Conservation (phyloP, 1,140 invertebrate species). For the Drosophila parvula region DNA sequence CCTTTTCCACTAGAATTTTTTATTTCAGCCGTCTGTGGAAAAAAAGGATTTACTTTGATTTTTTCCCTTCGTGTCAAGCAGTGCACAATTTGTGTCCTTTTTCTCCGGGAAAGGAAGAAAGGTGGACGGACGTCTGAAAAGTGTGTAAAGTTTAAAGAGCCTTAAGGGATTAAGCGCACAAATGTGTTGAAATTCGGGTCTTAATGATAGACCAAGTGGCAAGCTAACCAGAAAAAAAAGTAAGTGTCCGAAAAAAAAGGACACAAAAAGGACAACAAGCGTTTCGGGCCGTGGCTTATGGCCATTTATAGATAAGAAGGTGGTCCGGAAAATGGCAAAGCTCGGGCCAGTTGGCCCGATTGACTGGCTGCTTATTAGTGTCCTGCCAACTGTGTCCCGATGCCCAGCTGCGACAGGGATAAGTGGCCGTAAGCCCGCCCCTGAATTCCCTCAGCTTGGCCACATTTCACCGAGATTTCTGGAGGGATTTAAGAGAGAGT, state of each 20-base stretch:
- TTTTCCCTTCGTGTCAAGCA: conserved; percentile 30
- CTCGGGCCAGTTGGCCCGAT: conserved; percentile 46
- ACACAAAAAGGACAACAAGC: conserved; percentile 56
- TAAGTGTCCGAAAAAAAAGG: conserved; percentile 31
- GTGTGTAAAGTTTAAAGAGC: conserved; percentile 84
- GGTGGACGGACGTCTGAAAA: conserved; percentile 58
- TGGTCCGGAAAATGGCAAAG: conserved; percentile 38
- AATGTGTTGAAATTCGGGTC: conserved; percentile 81
- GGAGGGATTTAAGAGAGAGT: conserved; percentile 2
- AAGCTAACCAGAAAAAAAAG: conserved; percentile 49
- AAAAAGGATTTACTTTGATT: conserved; percentile 75
- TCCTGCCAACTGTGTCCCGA: conserved; percentile 42
- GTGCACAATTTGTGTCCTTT: conserved; percentile 53
- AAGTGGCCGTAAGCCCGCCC: conserved; percentile 68
- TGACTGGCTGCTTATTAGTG: conserved; percentile 74
- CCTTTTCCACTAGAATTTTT: conserved; percentile 57
- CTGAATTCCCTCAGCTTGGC: conserved; percentile 17
- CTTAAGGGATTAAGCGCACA: conserved; percentile 82
- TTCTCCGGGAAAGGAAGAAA: conserved; percentile 2
- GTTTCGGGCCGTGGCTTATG: conserved; percentile 71
- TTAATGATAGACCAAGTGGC: conserved; percentile 57
- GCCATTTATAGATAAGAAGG: conserved; percentile 80
- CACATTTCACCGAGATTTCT: conserved; percentile 29
- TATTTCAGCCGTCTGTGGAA: conserved; percentile 27
- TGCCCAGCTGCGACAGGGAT: conserved; percentile 71